Evolutionary conservation across 2,888 invertebrate species (phyloP), one percentile per base, ranked within the genome.

Genomic region (Germaria angustata): DNA sequence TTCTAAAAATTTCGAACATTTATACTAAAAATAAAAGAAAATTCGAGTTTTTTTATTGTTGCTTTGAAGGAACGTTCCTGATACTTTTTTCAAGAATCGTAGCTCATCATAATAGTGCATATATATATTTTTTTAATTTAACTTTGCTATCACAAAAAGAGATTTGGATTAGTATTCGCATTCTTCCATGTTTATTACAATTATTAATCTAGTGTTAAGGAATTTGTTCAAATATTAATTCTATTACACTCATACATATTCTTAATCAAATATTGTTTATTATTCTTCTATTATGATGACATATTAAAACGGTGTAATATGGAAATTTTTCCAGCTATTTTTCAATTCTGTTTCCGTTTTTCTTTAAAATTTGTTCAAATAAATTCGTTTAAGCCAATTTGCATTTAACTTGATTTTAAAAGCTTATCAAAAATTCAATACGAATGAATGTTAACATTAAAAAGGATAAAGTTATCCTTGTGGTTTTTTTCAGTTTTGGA

Each of bases 391-490:
- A 63, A 78, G 65, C 59, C 72, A 69, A 78, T 81, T 80, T 75
- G 71, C 66, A 75, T 80, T 84, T 81, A 49, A 73, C 72, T 63
- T 59, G 59, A 57, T 51, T 84, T 63, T 41, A 57, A 59, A 53
- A 77, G 73, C 72, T 83, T 73, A 65, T 69, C 72, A 36, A 44
- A 73, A 63, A 53, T 68, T 46, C 22, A 73, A 77, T 77, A 63
- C 69, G 53, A 71, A 41, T 59, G 72, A 72, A 55, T 80, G 66
- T 68, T 61, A 55, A 51, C 59, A 66, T 76, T 53, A 55, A 66
- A 80, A 72, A 68, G 66, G 72, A 81, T 77, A 77, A 65, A 59
- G 59, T 66, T 61, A 53, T 68, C 28, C 63, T 55, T 65, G 1
- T 34, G 46, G 1, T 53, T 44, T 24, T 39, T 65, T 68, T n/a